These are phyloP conservation scores for Tipula vernalis DNA, from an alignment of 2,888 invertebrate genomes.

Conservation along the genomic window DNA sequence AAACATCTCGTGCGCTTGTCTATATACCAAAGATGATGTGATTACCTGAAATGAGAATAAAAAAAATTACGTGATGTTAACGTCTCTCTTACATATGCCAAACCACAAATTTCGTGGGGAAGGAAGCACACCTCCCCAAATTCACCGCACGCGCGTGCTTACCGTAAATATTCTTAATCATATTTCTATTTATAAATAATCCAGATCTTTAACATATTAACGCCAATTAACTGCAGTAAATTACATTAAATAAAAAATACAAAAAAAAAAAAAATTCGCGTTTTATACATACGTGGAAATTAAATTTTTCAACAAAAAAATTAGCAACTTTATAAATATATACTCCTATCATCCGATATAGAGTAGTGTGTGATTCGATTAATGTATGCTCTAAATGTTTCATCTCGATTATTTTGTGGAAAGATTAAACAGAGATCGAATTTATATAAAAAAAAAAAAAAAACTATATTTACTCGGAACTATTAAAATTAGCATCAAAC, in stretches of 20 bases:
- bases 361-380: not conserved
- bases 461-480: not conserved
- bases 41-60: not conserved
- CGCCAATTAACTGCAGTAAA: not conserved
- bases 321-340: not conserved
- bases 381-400: not conserved
- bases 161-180: not conserved
- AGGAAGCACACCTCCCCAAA: not conserved
- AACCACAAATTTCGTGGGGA: too few relatives aligned
- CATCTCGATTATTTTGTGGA: not conserved
- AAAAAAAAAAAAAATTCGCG: not conserved
- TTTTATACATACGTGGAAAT: not conserved
- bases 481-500: not conserved
- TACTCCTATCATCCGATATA: not conserved
- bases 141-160: not conserved
- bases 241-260: not conserved
- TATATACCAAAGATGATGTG: not conserved
- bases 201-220: not conserved
- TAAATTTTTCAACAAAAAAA: not conserved
- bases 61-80: not conserved
- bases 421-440: not conserved
- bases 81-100: too few relatives aligned
- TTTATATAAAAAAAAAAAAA: not conserved
- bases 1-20: not conserved
- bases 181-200: not conserved